A percentile compares a stretch with the other conserved stretches of the same genome.
Evolutionary conservation across 1,140 invertebrate species (phyloP).

Genomic region (Akabosia matsudoensis): DNA sequence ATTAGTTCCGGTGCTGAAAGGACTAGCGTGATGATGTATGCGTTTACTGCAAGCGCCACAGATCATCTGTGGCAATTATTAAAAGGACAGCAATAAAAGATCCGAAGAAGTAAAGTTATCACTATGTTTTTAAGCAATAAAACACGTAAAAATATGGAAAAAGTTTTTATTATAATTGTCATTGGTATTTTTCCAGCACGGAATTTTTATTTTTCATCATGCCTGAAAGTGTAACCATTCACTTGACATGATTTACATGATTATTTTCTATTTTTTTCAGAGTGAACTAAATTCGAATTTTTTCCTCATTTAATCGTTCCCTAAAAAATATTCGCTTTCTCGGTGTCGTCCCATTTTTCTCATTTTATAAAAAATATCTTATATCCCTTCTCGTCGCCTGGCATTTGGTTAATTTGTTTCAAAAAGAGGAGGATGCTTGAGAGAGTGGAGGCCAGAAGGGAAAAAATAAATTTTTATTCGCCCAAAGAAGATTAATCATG

Average conservation of each 20-base stretch:
- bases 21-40: no score
- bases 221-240: no score
- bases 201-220: no score
- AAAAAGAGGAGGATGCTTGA: neutral
- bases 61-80: no score
- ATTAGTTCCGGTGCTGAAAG: no score
- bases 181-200: constrained; percentile 1
- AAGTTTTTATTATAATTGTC: no score
- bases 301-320: neutral
- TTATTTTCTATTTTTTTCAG: no score
- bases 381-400: neutral
- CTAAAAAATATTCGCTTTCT: neutral
- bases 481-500: constrained; percentile 22
- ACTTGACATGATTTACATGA: constrained; percentile 17
- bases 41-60: no score
- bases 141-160: no score
- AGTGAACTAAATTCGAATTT: neutral
- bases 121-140: no score
- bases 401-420: constrained; percentile 19
- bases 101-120: no score
- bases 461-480: constrained; percentile 15
- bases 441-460: constrained; percentile 13
- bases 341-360: constrained; percentile 4
- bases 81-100: no score
- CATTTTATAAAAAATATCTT: neutral